Evolutionary conservation across 2,888 invertebrate genomes (phyloP).

Genomic region (Trachelus tabidus): DNA sequence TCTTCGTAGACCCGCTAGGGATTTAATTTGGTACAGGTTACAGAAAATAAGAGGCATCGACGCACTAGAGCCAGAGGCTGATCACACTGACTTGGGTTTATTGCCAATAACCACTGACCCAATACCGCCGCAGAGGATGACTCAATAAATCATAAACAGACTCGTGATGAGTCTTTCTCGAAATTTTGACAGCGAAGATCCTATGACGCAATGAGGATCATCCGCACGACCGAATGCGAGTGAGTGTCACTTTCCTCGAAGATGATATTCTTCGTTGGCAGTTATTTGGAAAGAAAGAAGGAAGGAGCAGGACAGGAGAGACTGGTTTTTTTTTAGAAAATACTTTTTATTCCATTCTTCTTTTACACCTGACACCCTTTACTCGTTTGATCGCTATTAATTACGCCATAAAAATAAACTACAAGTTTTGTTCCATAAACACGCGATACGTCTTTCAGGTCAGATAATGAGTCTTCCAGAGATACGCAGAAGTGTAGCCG

Average conservation of each 20-base stretch:
- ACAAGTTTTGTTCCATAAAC: not conserved
- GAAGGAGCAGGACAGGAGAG: slow-evolving; percentile 4
- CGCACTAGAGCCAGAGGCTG: slow-evolving; percentile 40
- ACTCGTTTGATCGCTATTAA: not conserved
- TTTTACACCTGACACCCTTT: slow-evolving; percentile 17
- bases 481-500: too few species aligned
- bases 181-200: too few species aligned
- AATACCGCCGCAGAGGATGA: slow-evolving; percentile 31
- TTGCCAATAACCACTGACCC: slow-evolving; percentile 49
- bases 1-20: slow-evolving; percentile 51
- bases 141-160: too few species aligned
- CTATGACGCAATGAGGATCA: too few species aligned
- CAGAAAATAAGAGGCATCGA: slow-evolving; percentile 48
- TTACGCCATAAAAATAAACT: slow-evolving; percentile 7
- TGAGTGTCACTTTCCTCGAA: not conserved
- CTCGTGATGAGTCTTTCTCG: too few species aligned
- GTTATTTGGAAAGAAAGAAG: not conserved
- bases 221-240: too few species aligned
- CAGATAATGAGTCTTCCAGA: too few species aligned
- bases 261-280: not conserved
- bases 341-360: slow-evolving; percentile 8
- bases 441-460: too few species aligned
- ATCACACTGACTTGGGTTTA: slow-evolving; percentile 48
- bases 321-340: slow-evolving; percentile 14
- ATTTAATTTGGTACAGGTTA: slow-evolving; percentile 53